A percentile compares a stretch with the other conserved stretches of the same genome.
Conservation (phyloP, 2,888 invertebrate genomes). For the Drosophila suboccidentalis region DNA sequence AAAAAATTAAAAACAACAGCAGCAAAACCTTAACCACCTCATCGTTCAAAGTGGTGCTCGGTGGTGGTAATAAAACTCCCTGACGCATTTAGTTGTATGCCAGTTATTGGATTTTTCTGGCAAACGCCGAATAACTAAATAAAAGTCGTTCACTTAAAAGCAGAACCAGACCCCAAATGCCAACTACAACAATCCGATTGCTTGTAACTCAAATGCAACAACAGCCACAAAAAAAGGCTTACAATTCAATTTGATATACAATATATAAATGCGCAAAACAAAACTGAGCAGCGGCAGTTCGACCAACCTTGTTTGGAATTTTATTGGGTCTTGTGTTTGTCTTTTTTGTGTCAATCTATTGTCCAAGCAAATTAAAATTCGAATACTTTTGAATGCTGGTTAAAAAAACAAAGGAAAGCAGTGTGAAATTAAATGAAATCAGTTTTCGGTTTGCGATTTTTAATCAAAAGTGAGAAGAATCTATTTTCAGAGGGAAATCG, state of each 20-base stretch:
- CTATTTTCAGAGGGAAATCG: slow-evolving; percentile 7
- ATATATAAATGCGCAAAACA: slow-evolving; percentile 39
- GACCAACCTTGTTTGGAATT: slow-evolving; percentile 20
- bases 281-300: slow-evolving; percentile 20
- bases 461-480: slow-evolving; percentile 61
- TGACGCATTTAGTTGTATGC: slow-evolving; percentile 56
- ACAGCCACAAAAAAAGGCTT: slow-evolving; percentile 23
- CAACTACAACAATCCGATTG: slow-evolving; percentile 44
- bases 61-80: slow-evolving; percentile 40
- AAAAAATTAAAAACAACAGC: neutral
- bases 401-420: slow-evolving; percentile 33
- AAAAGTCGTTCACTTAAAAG: slow-evolving; percentile 67
- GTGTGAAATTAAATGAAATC: slow-evolving; percentile 71
- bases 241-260: slow-evolving; percentile 71
- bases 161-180: slow-evolving; percentile 26
- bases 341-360: slow-evolving; percentile 41
- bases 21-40: slow-evolving; percentile 41
- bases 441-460: slow-evolving; percentile 62
- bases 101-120: slow-evolving; percentile 58
- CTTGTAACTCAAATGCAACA: slow-evolving; percentile 52
- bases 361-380: slow-evolving; percentile 72
- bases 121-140: slow-evolving; percentile 61
- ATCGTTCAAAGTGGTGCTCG: slow-evolving; percentile 48
- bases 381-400: slow-evolving; percentile 63
- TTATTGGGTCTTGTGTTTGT: slow-evolving; percentile 3